phyloP scores from a whole-genome alignment of 1,140 invertebrate species.

The Drosophila tristis region DNA sequence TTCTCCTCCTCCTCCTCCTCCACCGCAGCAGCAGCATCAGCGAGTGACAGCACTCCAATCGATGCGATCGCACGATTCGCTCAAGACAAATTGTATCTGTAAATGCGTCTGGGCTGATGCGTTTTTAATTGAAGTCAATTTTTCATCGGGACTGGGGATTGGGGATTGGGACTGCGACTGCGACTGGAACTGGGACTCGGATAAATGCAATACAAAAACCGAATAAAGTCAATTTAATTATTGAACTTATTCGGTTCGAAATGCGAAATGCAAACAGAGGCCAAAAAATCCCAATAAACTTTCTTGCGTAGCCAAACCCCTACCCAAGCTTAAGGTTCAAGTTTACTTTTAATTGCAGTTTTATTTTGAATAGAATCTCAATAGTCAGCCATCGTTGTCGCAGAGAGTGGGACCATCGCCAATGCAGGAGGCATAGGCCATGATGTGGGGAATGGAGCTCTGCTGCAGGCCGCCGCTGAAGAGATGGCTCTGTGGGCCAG shows the following conservation, averaged over 20 bases:
- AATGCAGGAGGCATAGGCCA: slow-evolving; percentile 88
- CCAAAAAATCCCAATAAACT: not conserved
- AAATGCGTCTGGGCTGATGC: slow-evolving; percentile 54
- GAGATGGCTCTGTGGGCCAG: slow-evolving; percentile 88
- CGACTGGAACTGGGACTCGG: not conserved
- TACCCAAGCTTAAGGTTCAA: too few species aligned
- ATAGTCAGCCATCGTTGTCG: slow-evolving; percentile 36
- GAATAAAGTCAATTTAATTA: slow-evolving; percentile 69
- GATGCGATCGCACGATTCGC: slow-evolving; percentile 16
- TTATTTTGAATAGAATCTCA: not conserved
- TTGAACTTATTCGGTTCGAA: slow-evolving; percentile 35
- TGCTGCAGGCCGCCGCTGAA: slow-evolving; percentile 91
- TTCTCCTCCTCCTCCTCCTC: slow-evolving; percentile 7
- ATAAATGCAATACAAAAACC: slow-evolving; percentile 59
- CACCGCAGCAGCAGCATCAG: slow-evolving; percentile 5
- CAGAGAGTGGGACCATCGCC: slow-evolving; percentile 78
- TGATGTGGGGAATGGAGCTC: slow-evolving; percentile 90
- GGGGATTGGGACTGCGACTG: too few species aligned
- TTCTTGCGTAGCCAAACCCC: not conserved
- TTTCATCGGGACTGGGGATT: slow-evolving; percentile 1
- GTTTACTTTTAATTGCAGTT: slow-evolving; percentile 18
- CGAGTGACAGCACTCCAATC: slow-evolving; percentile 54
- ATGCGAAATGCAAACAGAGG: not conserved
- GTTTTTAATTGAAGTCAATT: slow-evolving; percentile 79
- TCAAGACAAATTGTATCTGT: slow-evolving; percentile 7